Percentiles rank a stretch among this genome's conserved stretches.
These are phyloP conservation scores for Cochlearius cochlearius DNA, from an alignment of 2,113 vertebrate species.

Conservation along the genomic window DNA sequence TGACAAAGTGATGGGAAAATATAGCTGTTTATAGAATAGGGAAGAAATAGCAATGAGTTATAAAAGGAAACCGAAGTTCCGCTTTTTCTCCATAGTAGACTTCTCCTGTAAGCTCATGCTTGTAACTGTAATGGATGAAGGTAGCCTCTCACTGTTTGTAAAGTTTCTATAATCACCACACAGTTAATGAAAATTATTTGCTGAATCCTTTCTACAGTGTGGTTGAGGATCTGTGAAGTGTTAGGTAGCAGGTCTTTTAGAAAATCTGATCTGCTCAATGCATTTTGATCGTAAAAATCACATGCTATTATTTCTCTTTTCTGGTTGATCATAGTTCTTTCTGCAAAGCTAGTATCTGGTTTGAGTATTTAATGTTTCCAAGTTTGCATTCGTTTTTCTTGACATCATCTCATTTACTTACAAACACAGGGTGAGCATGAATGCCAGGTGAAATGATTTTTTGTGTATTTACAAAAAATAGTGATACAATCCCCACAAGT, in stretches of 20 bases:
- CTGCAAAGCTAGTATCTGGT: neutral
- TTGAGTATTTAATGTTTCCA: neutral
- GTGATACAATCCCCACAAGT: neutral
- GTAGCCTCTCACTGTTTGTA: neutral
- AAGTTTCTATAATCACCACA: neutral
- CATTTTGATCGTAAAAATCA: neutral
- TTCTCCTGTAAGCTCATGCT: neutral
- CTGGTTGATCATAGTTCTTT: neutral
- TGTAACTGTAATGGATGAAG: neutral
- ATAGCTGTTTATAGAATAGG: neutral
- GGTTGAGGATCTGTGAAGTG: neutral
- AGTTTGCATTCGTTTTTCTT: neutral
- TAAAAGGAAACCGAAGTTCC: neutral
- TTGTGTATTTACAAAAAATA: neutral
- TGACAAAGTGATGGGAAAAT: neutral
- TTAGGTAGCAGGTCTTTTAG: neutral
- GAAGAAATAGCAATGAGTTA: neutral
- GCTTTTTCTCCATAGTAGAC: neutral
- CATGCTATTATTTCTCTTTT: neutral
- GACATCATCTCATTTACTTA: neutral
- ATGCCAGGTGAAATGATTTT: neutral
- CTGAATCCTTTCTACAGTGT: neutral
- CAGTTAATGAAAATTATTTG: neutral
- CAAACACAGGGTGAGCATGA: neutral
- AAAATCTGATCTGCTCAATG: neutral